phyloP scores from a whole-genome alignment of 2,888 invertebrate species.

The Cerastis leucographa region DNA sequence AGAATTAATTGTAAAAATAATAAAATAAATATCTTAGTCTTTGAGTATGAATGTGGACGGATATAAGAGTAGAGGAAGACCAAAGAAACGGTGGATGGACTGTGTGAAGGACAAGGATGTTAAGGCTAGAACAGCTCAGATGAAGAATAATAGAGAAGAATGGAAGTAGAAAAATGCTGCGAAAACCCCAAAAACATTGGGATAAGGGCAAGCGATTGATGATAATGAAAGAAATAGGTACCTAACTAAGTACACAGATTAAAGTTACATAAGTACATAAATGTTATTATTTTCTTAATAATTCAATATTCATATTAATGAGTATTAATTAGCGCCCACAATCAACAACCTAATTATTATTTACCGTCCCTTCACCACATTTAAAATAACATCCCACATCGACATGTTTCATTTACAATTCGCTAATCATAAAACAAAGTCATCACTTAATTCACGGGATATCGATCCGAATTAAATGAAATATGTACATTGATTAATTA shows the following conservation, averaged over 20 bases:
- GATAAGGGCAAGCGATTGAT: not conserved
- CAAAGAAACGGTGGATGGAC: not conserved
- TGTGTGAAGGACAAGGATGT: too few species aligned
- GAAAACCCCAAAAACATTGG: not conserved
- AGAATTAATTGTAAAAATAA: not conserved
- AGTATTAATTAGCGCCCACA: constrained; percentile 12
- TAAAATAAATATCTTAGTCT: not conserved
- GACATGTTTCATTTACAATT: not conserved
- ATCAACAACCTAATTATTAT: constrained; percentile 22
- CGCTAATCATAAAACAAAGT: constrained; percentile 10
- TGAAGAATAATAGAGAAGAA: not conserved
- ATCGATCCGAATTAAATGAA: constrained; percentile 17
- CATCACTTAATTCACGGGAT: constrained; percentile 9
- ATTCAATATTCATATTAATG: not conserved
- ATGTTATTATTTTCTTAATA: not conserved
- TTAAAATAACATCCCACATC: not conserved
- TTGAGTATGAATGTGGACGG: too few species aligned
- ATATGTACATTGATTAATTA: constrained; percentile 31
- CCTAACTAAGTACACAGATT: not conserved
- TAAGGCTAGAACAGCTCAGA: not conserved
- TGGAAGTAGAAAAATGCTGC: not conserved
- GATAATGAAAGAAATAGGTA: not conserved
- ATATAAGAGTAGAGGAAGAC: not conserved
- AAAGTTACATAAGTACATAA: not conserved
- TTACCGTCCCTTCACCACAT: not conserved